Evolutionary conservation across 2,113 vertebrate genomes (phyloP).

Genomic region (Bagarius yarrelli): DNA sequence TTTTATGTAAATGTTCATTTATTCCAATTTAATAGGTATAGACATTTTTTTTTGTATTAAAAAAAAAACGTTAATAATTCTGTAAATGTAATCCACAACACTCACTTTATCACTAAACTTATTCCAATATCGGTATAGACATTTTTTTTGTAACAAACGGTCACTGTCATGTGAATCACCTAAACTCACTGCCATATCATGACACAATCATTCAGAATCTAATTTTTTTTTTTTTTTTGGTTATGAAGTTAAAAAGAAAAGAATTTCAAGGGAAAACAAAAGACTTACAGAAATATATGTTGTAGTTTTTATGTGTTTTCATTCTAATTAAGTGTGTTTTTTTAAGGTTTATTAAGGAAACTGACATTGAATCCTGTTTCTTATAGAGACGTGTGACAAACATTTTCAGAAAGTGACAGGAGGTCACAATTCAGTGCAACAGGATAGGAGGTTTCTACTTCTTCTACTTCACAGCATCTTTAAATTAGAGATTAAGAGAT

Average conservation of each 20-base stretch:
- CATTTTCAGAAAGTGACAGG: no score
- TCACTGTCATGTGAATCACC: no score
- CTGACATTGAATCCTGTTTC: not conserved
- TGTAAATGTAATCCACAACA: no score
- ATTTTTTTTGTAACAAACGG: no score
- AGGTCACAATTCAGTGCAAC: no score
- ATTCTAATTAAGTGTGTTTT: not conserved
- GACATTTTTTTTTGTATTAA: no score
- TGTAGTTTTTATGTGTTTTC: slow-evolving; percentile 23
- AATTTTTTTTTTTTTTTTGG: not conserved
- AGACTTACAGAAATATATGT: not conserved
- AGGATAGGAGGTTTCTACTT: no score
- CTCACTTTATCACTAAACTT: no score
- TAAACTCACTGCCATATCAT: no score
- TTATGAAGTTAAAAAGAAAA: not conserved
- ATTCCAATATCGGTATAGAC: no score
- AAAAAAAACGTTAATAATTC: no score
- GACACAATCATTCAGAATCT: not conserved
- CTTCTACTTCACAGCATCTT: no score
- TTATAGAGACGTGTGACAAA: not conserved
- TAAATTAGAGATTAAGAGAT: not conserved
- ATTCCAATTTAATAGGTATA: not conserved
- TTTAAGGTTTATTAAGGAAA: not conserved
- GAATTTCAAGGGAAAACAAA: not conserved
- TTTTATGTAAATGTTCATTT: not conserved